Evolutionary conservation across 2,113 vertebrate genomes (phyloP).

Genomic region (Thinocorus orbignyianus): DNA sequence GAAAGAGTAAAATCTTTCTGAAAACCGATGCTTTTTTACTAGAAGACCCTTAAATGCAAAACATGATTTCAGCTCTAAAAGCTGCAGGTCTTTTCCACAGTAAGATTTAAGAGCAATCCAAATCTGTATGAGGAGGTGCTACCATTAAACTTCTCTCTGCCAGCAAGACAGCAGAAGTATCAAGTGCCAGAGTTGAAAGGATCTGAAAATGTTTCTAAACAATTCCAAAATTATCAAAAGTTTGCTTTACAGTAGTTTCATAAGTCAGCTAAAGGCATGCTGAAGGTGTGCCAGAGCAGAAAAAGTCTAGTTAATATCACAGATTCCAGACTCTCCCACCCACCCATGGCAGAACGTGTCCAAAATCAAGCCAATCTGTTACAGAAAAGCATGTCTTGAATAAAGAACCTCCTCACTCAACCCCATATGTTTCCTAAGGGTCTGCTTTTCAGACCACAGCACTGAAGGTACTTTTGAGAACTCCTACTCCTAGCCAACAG

Average conservation of each 20-base stretch:
- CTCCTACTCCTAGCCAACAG: neutral
- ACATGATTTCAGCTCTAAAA: neutral
- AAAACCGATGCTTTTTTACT: neutral
- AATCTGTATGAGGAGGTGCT: neutral
- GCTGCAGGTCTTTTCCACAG: neutral
- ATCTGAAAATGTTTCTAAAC: neutral
- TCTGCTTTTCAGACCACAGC: neutral
- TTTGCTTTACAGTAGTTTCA: neutral
- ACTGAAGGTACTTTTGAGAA: neutral
- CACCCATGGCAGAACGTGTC: neutral
- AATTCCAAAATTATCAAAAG: neutral
- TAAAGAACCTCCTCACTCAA: neutral
- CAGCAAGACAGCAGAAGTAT: neutral
- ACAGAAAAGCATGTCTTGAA: neutral
- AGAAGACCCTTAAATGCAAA: neutral
- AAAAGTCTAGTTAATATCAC: neutral
- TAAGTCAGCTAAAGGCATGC: neutral
- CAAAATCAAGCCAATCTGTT: neutral
- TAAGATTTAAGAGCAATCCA: neutral
- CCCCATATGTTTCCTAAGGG: neutral
- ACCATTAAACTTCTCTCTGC: neutral
- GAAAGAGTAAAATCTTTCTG: neutral
- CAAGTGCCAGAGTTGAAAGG: neutral
- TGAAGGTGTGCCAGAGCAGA: neutral
- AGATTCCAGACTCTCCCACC: constrained; percentile 20